Evolutionary conservation across 1,140 invertebrate species (phyloP), one percentile per base, ranked within the genome.

Genomic region (Dryas iulia): DNA sequence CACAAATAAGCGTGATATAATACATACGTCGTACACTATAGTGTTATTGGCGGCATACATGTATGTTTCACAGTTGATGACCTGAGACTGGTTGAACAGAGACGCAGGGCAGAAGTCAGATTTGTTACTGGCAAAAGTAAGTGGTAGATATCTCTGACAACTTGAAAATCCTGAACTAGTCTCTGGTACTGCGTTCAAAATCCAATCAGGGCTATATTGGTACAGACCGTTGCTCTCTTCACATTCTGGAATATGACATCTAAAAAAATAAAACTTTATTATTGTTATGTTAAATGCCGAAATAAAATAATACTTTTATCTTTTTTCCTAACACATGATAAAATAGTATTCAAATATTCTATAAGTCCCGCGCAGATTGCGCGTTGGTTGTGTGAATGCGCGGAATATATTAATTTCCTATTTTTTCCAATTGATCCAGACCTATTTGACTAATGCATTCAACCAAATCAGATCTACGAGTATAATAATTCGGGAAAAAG

Each of bases 1-100:
- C n/a, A n/a, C n/a, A n/a, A n/a, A n/a, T n/a, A n/a, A n/a, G n/a
- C n/a, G n/a, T n/a, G n/a, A 58, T 18, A 10, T 18, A 21, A 11
- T 28, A 77, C 76, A 78, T 63, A 90, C 88, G 66, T 90, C 88
- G 63, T 85, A 86, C 0, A 90, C 86, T 4, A 84, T 81, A 21
- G 86, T 81, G 39, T 89, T 80, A 6, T 79, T 74, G 30, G 77
- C 76, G 12, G 76, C 81, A 25, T 86, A 87, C 5, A 89, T 78
- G 31, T 69, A 89, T 0, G 64, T 67, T 8, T 89, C 81, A 31
- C 86, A 89, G 0, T 64, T 39, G 0, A 76, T 61, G 11, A 57
- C 69, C 0, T n/a, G 21, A 11, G 23, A 72, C 11, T 18, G 57
- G 21, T 81, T 59, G 66, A 89, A 89, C 0, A 83, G 57, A 1